Percentiles rank a stretch among this genome's conserved stretches.
Evolutionary conservation across 2,797 vertebrate species (phyloP).

Genomic region (Schizopygopsis pylzovi): DNA sequence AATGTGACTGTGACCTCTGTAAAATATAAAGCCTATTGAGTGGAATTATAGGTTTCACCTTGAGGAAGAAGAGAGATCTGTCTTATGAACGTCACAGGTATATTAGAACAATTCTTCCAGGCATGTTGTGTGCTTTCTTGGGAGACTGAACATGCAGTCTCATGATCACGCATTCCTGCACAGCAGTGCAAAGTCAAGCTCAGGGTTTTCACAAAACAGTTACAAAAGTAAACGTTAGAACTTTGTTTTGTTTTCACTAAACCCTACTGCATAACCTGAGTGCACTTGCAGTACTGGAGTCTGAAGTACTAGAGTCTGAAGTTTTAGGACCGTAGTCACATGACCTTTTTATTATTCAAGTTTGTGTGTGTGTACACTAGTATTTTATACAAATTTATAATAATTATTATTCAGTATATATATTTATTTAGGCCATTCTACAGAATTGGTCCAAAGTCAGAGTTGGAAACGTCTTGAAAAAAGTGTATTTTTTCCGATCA

Average conservation of each 20-base stretch:
- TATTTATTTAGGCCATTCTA: too few relatives aligned
- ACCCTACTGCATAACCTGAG: too few relatives aligned
- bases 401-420: too few relatives aligned
- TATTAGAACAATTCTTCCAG: not conserved
- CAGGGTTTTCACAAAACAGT: not conserved
- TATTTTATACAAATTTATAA: not conserved
- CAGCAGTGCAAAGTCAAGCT: not conserved
- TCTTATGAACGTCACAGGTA: not conserved
- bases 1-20: not conserved
- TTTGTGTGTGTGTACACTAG: not conserved
- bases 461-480: too few relatives aligned
- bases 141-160: not conserved
- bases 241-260: too few relatives aligned
- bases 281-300: too few relatives aligned
- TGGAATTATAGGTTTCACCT: constrained; percentile 13
- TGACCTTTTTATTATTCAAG: not conserved
- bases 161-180: not conserved
- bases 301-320: not conserved
- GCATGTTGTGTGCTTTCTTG: not conserved
- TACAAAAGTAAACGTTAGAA: not conserved
- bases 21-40: not conserved
- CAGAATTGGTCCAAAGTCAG: too few relatives aligned
- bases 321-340: not conserved
- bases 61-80: not conserved
- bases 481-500: too few relatives aligned